Base-by-base conservation (phyloP, 2,888 invertebrate genomes). In the Drosophila tanythrix region DNA sequence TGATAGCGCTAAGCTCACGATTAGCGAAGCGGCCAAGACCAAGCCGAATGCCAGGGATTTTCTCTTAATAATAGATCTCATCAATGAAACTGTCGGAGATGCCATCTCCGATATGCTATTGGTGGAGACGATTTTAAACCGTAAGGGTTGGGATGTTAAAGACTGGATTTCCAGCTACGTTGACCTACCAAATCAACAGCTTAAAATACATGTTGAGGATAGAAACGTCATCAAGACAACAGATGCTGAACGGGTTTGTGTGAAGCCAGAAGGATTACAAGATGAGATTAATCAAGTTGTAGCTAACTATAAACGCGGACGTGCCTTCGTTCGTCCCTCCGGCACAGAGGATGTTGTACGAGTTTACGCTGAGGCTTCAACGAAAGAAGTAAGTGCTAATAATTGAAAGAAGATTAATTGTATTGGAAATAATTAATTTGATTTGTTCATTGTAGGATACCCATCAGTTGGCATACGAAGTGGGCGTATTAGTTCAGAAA, bases 321-420 rank as follows among this genome's bases (percentile, higher is more conserved):
- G 99, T 61, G 95, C 98, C 5, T 99, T 99, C 94, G 98, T 99
- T 0, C 95, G 99, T 55, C 96, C 99, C 0, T 99, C 99, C 0
- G 99, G 99, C 11, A 99, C 99, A 0, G 99, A 99, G 93, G 98
- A 99, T 93, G 94, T 99, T 15, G 97, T 99, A 2, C 94, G 99
- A 74, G 97, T 99, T 0, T 99, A 99, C 93, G 98, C 99, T 0
- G 99, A 99, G 93, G 98, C 98, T 3, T 95, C 96, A 31, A 96
- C 96, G 6, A 94, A 95, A 89, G 94, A 94, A 90, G 95, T 96
- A 77, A 58, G 50, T 58, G 1, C 1, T 18, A 4, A 15, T 27
- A 21, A 21, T 18, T 40, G 31, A 1, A 2, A 13, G 2, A 31
- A 3, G 5, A 4, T 25, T 46, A 46, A 25, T 15, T 46, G 15